phyloP scores from a whole-genome alignment of 2,888 invertebrate species.

The Diaperis boleti region DNA sequence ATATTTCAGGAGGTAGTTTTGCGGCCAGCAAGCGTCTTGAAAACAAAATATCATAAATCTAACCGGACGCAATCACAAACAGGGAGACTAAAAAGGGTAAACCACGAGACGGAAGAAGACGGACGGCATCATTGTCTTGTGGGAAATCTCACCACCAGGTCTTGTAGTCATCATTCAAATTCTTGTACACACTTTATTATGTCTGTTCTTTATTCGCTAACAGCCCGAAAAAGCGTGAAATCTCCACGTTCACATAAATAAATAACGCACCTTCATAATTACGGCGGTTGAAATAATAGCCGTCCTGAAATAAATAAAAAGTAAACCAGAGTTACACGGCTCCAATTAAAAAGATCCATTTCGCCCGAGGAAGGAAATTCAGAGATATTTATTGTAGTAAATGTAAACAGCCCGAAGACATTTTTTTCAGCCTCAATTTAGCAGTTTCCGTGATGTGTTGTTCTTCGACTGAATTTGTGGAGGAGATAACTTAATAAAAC shows the following conservation, averaged over 20 bases:
- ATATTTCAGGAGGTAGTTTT: constrained; percentile 38
- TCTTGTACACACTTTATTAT: constrained; percentile 12
- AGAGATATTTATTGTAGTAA: not conserved
- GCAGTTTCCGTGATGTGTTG: not conserved
- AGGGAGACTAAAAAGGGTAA: constrained; percentile 53
- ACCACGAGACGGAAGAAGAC: constrained; percentile 48
- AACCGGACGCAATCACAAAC: constrained; percentile 54
- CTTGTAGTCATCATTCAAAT: constrained; percentile 36
- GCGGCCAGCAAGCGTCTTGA: constrained; percentile 41
- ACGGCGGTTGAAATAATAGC: too few species aligned
- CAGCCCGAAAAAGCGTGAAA: too few species aligned
- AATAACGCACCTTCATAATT: not conserved
- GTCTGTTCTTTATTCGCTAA: constrained; percentile 17
- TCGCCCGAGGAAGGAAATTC: not conserved
- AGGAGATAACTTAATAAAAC: constrained; percentile 14
- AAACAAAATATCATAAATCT: constrained; percentile 53
- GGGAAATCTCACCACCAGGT: constrained; percentile 51
- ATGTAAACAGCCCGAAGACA: constrained; percentile 11
- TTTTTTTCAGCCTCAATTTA: constrained; percentile 4
- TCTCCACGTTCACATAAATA: too few species aligned
- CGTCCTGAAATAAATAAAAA: too few species aligned
- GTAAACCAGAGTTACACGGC: constrained; percentile 1
- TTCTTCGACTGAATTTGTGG: not conserved
- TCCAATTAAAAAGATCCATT: constrained; percentile 7
- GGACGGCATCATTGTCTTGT: constrained; percentile 51